Base-by-base conservation (phyloP, 2,888 invertebrate species). In the Amphimallon solstitiale region DNA sequence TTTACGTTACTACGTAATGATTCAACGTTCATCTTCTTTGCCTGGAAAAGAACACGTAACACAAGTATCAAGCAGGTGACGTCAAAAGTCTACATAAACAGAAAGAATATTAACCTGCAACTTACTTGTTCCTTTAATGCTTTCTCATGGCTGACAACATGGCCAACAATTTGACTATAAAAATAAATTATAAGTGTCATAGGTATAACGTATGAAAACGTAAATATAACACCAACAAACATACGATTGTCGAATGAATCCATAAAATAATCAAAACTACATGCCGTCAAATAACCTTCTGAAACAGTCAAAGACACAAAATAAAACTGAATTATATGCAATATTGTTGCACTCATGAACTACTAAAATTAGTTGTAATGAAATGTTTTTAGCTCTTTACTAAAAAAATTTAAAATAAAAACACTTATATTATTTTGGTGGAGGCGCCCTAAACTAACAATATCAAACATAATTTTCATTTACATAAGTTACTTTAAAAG, bases 1-100 rank as follows among this genome's bases (percentile, higher is more conserved):
- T 87, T 86, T 79, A 91, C 89, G 81, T 92, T 89, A 69, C 87
- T 86, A 56, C 93, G 86, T 34, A 94, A 83, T 1, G 94, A 94
- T 75, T 94, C 93, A 0, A 94, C 93, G 77, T 94, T 94, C 94
- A 94, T 95, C 82, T 94, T 94, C 77, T 93, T 94, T 0, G 94
- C 94, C 86, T 90, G 64, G 14, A 74, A 76, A n/a, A n/a, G n/a
- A n/a, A 64, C 63, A 48, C 15, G 34, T 38, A 15, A 46, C 15
- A 45, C 10, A 1, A 34, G n/a, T 51, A n/a, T n/a, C n/a, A n/a
- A n/a, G n/a, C n/a, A n/a, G n/a, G n/a, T n/a, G n/a, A n/a, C n/a
- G n/a, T n/a, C n/a, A 60, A 45, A 17, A 43, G 9, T 10, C 9
- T 43, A 15, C 38, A 35, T 12, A 65, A 34, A 34, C 17, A 46